Percentiles rank a stretch among this genome's conserved stretches.
Evolutionary conservation across 1,140 invertebrate species (phyloP).

Genomic region (Neuroterus valhalla): DNA sequence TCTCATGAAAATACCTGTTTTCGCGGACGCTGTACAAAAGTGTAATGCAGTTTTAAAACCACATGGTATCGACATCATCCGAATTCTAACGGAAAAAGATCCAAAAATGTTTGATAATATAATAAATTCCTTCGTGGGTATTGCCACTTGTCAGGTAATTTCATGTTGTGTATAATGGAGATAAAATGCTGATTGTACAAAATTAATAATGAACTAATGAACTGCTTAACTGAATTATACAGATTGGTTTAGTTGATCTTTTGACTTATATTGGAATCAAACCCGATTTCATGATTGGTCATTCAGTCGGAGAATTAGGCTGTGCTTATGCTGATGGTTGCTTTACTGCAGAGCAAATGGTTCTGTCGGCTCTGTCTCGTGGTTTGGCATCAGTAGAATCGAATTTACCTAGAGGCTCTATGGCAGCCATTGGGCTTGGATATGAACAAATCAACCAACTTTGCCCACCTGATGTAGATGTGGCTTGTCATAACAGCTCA

Average conservation of each 20-base stretch:
- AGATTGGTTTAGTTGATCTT: slow-evolving; percentile 11
- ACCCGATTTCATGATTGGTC: slow-evolving; percentile 61
- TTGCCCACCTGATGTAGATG: too few species aligned
- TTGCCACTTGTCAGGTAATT: slow-evolving; percentile 67
- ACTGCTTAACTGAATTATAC: neutral
- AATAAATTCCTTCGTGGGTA: too few species aligned
- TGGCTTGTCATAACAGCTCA: slow-evolving; percentile 90
- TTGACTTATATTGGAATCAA: slow-evolving; percentile 49
- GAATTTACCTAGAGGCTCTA: too few species aligned
- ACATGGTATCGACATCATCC: slow-evolving; percentile 77
- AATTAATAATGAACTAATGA: slow-evolving; percentile 3
- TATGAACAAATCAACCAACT: slow-evolving; percentile 74
- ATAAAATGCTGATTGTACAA: neutral
- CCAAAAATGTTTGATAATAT: too few species aligned
- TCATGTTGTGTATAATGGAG: slow-evolving; percentile 46
- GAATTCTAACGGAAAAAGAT: slow-evolving; percentile 79
- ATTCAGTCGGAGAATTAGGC: too few species aligned
- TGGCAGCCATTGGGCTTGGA: slow-evolving; percentile 71
- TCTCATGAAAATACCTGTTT: slow-evolving; percentile 79
- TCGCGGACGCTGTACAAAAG: slow-evolving; percentile 79
- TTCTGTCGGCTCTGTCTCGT: too few species aligned
- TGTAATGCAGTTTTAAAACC: too few species aligned
- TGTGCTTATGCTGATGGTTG: too few species aligned
- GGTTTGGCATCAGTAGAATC: too few species aligned
- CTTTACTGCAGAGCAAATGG: too few species aligned